Conservation (phyloP, 2,113 vertebrate species). For the Pluvianellus socialis region DNA sequence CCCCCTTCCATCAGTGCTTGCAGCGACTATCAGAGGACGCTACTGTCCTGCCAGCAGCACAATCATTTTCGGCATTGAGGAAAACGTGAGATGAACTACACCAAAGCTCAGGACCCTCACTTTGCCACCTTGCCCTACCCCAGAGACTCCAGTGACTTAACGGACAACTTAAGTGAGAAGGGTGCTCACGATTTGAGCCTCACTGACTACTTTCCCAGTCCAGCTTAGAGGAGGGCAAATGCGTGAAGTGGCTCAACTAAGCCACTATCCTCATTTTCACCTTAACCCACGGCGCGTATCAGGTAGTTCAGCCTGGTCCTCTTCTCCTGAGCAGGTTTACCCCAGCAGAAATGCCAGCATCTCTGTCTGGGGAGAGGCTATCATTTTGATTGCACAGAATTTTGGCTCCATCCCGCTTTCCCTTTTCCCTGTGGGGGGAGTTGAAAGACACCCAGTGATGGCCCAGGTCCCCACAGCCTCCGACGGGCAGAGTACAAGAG, state of each 20-base stretch:
- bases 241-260: background rate
- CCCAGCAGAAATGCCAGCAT: background rate
- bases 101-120: constrained; percentile 19
- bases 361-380: background rate
- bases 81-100: background rate
- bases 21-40: background rate
- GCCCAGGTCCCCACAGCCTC: background rate
- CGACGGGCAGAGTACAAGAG: background rate
- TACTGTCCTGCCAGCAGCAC: background rate
- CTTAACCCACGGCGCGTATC: rapidly evolving
- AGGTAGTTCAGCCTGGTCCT: background rate
- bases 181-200: background rate
- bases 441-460: background rate
- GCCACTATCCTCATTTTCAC: background rate
- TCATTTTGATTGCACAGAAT: background rate
- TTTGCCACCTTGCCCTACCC: background rate
- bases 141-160: background rate
- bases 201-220: background rate
- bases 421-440: background rate
- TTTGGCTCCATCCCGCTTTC: background rate
- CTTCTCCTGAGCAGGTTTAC: background rate
- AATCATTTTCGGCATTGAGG: background rate
- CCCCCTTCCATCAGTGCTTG: background rate
- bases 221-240: background rate
- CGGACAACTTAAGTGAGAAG: background rate